A percentile compares a stretch with the other conserved stretches of the same genome.
Evolutionary conservation across 2,797 vertebrate species (phyloP).

Genomic region (Ambastaia sidthimunki): DNA sequence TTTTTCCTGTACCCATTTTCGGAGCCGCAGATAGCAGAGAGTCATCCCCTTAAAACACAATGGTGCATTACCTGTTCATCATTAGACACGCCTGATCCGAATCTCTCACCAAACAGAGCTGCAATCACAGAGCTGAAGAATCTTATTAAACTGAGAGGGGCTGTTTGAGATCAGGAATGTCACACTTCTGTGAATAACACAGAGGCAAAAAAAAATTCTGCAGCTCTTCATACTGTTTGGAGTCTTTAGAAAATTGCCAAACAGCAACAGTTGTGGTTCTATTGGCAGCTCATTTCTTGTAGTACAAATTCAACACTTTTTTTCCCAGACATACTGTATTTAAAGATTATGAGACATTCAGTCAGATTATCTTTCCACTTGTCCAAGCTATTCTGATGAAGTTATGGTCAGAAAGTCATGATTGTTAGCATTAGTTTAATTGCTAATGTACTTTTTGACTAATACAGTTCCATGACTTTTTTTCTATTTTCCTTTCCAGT

Average conservation of each 20-base stretch:
- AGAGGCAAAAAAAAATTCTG: not conserved
- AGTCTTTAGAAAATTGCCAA: conserved; percentile 5
- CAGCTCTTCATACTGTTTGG: not conserved
- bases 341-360: not conserved
- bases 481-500: too few species aligned
- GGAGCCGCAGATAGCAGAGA: conserved; percentile 40
- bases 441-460: too few species aligned
- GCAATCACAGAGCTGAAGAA: conserved; percentile 42
- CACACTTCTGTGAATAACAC: conserved; percentile 16
- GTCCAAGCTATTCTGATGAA: too few species aligned
- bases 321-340: too few species aligned
- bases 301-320: not conserved
- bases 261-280: not conserved
- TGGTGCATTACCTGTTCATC: conserved; percentile 55
- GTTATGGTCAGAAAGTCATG: too few species aligned
- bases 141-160: conserved; percentile 3
- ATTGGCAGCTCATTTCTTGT: not conserved
- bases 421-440: too few species aligned
- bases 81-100: conserved; percentile 53
- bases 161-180: conserved; percentile 16
- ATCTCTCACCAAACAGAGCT: conserved; percentile 52
- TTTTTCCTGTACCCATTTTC: conserved; percentile 38
- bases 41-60: conserved; percentile 54
- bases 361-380: too few species aligned
- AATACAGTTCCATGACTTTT: too few species aligned